phyloP scores from a whole-genome alignment of 2,797 vertebrate species.

The Coendou prehensilis region DNA sequence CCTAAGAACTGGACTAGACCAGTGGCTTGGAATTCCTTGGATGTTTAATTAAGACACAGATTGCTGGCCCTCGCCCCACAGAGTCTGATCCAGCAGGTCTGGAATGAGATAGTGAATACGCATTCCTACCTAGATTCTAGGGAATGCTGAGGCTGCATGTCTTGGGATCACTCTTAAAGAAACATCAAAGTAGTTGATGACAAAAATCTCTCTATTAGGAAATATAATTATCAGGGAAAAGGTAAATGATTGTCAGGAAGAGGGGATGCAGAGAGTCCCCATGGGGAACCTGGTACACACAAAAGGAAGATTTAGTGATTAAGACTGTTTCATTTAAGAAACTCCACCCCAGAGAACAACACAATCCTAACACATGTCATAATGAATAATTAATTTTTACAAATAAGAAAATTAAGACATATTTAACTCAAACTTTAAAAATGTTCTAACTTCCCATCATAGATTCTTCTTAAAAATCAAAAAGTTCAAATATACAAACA shows the following conservation, averaged over 20 bases:
- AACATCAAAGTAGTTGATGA: neutral
- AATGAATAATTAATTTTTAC: neutral
- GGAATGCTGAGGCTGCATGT: neutral
- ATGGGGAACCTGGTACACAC: neutral
- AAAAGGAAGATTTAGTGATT: neutral
- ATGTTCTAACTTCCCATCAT: neutral
- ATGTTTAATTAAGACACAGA: neutral
- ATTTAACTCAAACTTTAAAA: neutral
- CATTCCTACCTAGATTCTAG: neutral
- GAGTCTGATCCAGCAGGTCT: neutral
- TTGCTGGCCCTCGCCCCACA: neutral
- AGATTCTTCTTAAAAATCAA: neutral
- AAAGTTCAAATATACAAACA: neutral
- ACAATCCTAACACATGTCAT: neutral
- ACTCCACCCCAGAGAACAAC: neutral
- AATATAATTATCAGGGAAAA: neutral
- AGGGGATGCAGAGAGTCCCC: neutral
- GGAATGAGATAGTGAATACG: accelerated
- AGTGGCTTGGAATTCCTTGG: neutral
- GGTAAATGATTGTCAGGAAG: neutral
- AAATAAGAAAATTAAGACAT: neutral
- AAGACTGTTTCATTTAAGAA: neutral
- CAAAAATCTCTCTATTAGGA: neutral
- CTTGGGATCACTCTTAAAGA: neutral
- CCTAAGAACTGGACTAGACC: neutral